Evolutionary conservation across 2,888 invertebrate genomes (phyloP), one percentile per base, ranked within the genome.

Genomic region (Pteria penguin): DNA sequence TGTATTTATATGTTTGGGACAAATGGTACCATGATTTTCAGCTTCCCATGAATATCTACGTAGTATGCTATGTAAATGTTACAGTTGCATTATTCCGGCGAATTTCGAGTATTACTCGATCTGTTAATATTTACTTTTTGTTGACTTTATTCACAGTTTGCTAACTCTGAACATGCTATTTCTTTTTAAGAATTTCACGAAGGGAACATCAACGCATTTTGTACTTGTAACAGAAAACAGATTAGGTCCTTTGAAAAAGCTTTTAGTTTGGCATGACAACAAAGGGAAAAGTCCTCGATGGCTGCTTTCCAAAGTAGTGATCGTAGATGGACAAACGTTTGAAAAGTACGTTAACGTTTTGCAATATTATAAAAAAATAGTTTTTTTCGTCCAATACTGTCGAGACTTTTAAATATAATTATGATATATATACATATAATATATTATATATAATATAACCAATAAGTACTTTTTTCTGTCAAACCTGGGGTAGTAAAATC

Each of bases 241-340:
- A 22, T 81, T 86, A 0, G 86, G 86, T 14, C 27, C 61, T 1
- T 55, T 85, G 27, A 58, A 78, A 26, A 72, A 70, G 24, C 32
- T 86, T 5, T 79, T 78, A 32, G 70, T 86, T 18, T 84, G 86
- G 84, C 83, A 85, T 55, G 81, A 81, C 52, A 69, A 72, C 52
- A 71, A 67, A 14, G 79, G 80, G 4, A 31, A 29, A 54, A 57
- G 18, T 2, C 79, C 81, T n/a, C 22, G 74, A 32, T 86, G 86
- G 86, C 75, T 76, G 27, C 58, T 86, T 4, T 76, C 76, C 27
- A 82, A 82, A 68, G 75, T 85, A 8, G 72, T 77, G 11, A 71
- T 86, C 33, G 76, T 69, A 55, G 84, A 86, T 54, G 45, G 68
- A 18, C 54, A 73, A 8, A 77, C 68, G n/a, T n/a, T n/a, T n/a